Conservation (phyloP, 2,113 vertebrate genomes). For the Hiodon alosoides region DNA sequence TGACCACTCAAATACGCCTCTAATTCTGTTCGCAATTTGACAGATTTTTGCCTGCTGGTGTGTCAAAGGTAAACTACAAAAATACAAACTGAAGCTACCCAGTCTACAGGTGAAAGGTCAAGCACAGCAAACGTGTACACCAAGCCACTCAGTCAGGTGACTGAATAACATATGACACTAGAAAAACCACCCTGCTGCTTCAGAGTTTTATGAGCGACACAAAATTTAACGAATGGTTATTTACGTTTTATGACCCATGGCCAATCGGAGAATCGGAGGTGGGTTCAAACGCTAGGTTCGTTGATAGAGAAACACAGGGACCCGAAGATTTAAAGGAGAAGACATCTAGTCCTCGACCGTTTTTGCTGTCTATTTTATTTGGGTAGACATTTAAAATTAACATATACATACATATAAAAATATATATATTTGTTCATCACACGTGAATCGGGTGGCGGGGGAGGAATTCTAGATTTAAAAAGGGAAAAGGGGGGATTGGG, state of each 20-base stretch:
- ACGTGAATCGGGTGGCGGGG: not conserved
- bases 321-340: constrained; percentile 51
- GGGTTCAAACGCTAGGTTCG: constrained; percentile 37
- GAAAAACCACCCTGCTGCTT: constrained; percentile 50
- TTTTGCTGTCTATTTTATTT: constrained; percentile 19
- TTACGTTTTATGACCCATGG: not conserved
- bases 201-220: constrained; percentile 39
- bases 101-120: constrained; percentile 46
- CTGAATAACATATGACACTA: constrained; percentile 50
- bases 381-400: constrained; percentile 22
- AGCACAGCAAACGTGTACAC: constrained; percentile 52
- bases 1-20: not conserved
- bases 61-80: not conserved
- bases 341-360: constrained; percentile 21
- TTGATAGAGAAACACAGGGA: constrained; percentile 58
- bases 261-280: constrained; percentile 43
- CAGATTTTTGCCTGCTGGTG: not conserved
- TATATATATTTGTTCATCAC: not conserved
- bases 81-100: not conserved
- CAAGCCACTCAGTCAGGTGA: constrained; percentile 73
- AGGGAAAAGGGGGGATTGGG: constrained; percentile 40
- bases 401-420: constrained; percentile 22
- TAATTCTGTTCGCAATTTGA: too few relatives aligned
- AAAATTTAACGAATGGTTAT: constrained; percentile 26
- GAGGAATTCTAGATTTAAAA: constrained; percentile 28